Conservation (phyloP, 1,140 invertebrate species). For the Microplitis mediator region DNA sequence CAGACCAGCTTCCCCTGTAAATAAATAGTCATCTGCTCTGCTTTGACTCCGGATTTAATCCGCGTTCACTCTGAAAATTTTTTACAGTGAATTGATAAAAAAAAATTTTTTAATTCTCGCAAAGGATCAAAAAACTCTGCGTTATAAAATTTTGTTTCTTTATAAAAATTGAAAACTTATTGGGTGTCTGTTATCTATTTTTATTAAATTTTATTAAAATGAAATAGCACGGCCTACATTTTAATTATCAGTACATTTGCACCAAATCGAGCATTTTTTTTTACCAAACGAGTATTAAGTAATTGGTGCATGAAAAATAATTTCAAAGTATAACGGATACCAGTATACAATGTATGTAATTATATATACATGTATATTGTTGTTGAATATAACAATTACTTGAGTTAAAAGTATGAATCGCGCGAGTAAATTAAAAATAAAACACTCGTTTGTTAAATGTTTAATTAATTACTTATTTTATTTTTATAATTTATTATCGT, state of each 20-base stretch:
- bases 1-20: no score
- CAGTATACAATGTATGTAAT: neutral
- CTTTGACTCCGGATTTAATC: no score
- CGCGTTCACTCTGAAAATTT: no score
- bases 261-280: neutral
- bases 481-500: neutral
- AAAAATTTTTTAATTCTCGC: no score
- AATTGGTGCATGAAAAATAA: neutral
- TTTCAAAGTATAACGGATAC: neutral
- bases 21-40: no score
- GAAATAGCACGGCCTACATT: neutral
- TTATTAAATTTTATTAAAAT: neutral
- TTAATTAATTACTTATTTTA: neutral
- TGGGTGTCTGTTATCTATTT: no score
- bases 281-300: constrained; percentile 19
- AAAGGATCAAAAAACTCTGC: no score
- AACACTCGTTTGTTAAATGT: neutral
- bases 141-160: no score
- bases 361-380: neutral
- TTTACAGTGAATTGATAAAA: no score
- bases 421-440: neutral
- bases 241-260: neutral
- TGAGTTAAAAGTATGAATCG: neutral
- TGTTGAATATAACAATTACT: neutral
- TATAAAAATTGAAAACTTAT: no score